Evolutionary conservation across 2,888 invertebrate genomes (phyloP).

Genomic region (Chrysotoxum bicinctum): DNA sequence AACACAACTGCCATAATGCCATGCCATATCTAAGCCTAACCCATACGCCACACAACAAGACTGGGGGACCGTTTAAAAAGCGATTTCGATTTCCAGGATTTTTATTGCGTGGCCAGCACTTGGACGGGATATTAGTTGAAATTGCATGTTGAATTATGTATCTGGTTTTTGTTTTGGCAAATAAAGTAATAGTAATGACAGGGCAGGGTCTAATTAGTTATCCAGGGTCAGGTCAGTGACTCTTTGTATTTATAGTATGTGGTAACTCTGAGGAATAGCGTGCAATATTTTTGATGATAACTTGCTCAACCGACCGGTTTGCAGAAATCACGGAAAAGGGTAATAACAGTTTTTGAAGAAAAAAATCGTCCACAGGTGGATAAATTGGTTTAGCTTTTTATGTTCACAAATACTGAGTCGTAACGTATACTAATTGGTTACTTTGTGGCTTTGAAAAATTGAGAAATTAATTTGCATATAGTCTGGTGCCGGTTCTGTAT

Average conservation of each 20-base stretch:
- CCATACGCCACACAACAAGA: slow-evolving; percentile 42
- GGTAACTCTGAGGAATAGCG: background rate
- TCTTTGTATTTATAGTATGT: background rate
- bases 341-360: background rate
- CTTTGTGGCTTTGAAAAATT: too few relatives aligned
- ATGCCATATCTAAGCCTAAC: background rate
- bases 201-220: slow-evolving; percentile 23
- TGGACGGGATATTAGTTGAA: slow-evolving; percentile 16
- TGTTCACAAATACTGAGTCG: too few relatives aligned
- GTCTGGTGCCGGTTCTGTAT: too few relatives aligned
- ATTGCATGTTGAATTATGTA: slow-evolving; percentile 30
- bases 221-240: slow-evolving; percentile 27
- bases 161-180: slow-evolving; percentile 22
- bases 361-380: background rate
- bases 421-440: too few relatives aligned
- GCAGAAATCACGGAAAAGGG: background rate
- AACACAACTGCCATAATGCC: slow-evolving; percentile 10
- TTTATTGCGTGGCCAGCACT: slow-evolving; percentile 20
- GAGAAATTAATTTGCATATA: too few relatives aligned
- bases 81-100: slow-evolving; percentile 54
- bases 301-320: background rate
- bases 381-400: background rate
- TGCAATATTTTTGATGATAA: background rate
- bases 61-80: slow-evolving; percentile 60
- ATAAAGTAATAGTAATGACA: slow-evolving; percentile 18